Conservation (phyloP, 2,888 invertebrate species). For the Hecatera dysodea region DNA sequence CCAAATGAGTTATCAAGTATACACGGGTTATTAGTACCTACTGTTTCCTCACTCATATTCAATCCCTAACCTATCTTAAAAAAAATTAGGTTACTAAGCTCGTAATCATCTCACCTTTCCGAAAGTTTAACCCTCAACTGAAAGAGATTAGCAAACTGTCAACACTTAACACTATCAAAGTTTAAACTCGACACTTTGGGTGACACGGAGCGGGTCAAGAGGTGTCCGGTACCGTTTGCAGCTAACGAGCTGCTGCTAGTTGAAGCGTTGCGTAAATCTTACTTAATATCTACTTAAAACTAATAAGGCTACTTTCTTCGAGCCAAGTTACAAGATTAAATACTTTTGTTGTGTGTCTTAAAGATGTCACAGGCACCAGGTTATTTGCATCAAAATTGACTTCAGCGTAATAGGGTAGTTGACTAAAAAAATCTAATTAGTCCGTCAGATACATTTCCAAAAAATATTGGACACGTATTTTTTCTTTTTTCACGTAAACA, state of each 20-base stretch:
- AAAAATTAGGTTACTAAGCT: constrained; percentile 27
- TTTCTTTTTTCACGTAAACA: no score
- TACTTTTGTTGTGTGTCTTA: no score
- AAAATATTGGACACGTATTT: no score
- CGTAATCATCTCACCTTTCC: constrained; percentile 38
- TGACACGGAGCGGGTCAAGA: constrained; percentile 59
- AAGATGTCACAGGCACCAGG: no score
- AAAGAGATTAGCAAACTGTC: constrained; percentile 64
- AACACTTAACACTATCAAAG: constrained; percentile 63
- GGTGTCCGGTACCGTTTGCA: constrained; percentile 52
- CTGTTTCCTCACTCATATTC: neutral
- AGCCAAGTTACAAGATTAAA: no score
- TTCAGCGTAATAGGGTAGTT: no score
- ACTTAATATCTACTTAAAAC: constrained; percentile 29
- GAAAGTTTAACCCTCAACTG: constrained; percentile 51
- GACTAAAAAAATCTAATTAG: no score
- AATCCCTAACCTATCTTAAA: constrained; percentile 8
- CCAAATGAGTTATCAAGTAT: neutral
- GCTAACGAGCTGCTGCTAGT: constrained; percentile 53
- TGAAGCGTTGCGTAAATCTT: constrained; percentile 39
- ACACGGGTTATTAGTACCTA: neutral
- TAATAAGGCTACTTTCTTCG: constrained; percentile 9
- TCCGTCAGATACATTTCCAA: no score
- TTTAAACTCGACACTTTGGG: constrained; percentile 57
- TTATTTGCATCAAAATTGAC: no score